Evolutionary conservation across 2,888 invertebrate genomes (phyloP), one percentile per base, ranked within the genome.

Genomic region (Drosophila engyochracea): DNA sequence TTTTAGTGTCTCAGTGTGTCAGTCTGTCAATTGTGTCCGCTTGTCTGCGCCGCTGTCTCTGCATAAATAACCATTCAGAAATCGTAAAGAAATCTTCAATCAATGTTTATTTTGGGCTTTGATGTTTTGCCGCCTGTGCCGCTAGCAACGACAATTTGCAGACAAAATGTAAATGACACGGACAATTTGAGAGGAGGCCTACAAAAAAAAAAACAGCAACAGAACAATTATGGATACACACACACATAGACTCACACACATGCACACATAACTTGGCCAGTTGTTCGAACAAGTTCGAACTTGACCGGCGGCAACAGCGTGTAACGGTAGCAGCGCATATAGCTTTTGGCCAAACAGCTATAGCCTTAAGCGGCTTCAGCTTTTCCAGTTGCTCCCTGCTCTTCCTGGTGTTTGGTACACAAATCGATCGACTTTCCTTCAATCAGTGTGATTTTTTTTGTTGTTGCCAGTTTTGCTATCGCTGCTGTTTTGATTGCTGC

Each of bases 61-160:
- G 90, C 88, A 90, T 88, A 88, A 91, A 88, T 91, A 88, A 91
- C 91, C 91, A 90, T 90, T 90, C 88, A 88, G 90, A 90, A 88
- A 88, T 91, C 91, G 88, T 88, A 87, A 91, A 85, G 89, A 90
- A 88, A 88, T 88, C 91, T 88, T 91, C 88, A 88, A 88, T 88
- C 88, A 90, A 88, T 88, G 89, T 83, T 83, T 83, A 83, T 82
- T 81, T 81, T 81, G 83, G 86, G 76, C 81, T 88, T 91, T 88
- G 87, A 88, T 74, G 80, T 90, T 72, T 49, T 68, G 85, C 80
- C 68, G 85, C 76, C 58, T 78, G 83, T 25, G 83, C 84, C 84
- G 67, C 69, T 70, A 82, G 90, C 91, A 57, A 84, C 89, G 81
- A 86, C 82, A 89, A 86, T 87, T 90, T 89, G 91, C 85, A 89